Conservation (phyloP, 2,113 vertebrate species). For the Bubo blakistoni region DNA sequence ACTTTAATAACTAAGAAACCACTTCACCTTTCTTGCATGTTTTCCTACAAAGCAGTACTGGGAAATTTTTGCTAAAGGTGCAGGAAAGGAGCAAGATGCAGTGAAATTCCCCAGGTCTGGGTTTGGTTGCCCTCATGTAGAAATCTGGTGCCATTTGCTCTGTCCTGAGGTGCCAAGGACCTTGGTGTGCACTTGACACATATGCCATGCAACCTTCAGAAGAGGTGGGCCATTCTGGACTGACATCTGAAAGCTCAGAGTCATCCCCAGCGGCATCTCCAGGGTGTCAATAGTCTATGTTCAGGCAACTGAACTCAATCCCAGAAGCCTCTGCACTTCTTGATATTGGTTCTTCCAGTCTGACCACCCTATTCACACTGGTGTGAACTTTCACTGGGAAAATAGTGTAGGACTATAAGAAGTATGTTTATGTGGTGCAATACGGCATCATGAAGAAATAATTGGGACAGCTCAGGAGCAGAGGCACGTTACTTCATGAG, state of each 20-base stretch:
- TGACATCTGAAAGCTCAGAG: neutral
- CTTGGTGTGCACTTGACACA: neutral
- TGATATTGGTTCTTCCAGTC: neutral
- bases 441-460: neutral
- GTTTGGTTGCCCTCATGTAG: neutral
- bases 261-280: neutral
- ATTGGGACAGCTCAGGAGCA: neutral
- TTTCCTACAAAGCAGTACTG: neutral
- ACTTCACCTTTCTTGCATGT: neutral
- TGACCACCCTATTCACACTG: neutral
- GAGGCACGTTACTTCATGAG: neutral
- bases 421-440: neutral
- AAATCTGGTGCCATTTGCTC: neutral
- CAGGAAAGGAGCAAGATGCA: neutral
- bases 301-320: neutral
- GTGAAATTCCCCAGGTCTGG: neutral
- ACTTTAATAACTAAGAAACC: neutral
- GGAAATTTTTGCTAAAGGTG: neutral
- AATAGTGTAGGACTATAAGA: too few relatives aligned
- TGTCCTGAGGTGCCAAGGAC: neutral
- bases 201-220: neutral
- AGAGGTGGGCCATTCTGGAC: neutral
- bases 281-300: neutral
- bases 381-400: neutral
- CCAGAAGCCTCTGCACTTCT: neutral